Evolutionary conservation across 2,888 invertebrate genomes (phyloP), one percentile per base, ranked within the genome.

Genomic region (Lasioglossum lativentre): DNA sequence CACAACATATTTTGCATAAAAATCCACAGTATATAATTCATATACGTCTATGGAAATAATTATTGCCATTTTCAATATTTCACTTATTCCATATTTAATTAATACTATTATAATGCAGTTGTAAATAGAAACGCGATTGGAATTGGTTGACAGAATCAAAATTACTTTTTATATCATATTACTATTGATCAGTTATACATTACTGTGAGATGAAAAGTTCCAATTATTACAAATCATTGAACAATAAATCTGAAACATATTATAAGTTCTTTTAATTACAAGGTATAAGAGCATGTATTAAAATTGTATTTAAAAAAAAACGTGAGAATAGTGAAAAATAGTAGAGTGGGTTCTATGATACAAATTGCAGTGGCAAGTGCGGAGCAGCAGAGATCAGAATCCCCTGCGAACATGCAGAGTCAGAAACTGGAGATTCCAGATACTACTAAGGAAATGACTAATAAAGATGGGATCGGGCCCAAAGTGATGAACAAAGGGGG

Each of bases 381-480:
- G 93, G 95, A 95, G 94, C 94, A 94, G 93, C 95, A 95, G 93
- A 94, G 95, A 91, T 95, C 95, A 91, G 95, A 95, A 90, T 95
- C 95, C 89, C 95, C 95, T 92, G 95, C 94, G 82, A 94, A 93
- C 91, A 93, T 93, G 89, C 93, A 94, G 93, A 94, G 92, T 93
- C 93, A 93, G 91, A 94, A 94, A 94, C 92, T 94, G 91, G 94
- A 94, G 93, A 94, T 92, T 92, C 93, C 94, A 91, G 94, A 94
- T 91, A 92, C 93, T 91, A 91, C 94, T 93, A 94, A 94, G 94
- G 94, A 94, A 93, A 94, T 94, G 93, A 94, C 94, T 94, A 94
- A 92, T 94, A 94, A 94, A 94, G 94, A 94, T 92, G 95, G 94
- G 92, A 94, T 94, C 88, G 94, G 94, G 88, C 93, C 94, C 87